Evolutionary conservation across 1,140 invertebrate genomes (phyloP), one percentile per base, ranked within the genome.

Genomic region (Drosophila leontia): DNA sequence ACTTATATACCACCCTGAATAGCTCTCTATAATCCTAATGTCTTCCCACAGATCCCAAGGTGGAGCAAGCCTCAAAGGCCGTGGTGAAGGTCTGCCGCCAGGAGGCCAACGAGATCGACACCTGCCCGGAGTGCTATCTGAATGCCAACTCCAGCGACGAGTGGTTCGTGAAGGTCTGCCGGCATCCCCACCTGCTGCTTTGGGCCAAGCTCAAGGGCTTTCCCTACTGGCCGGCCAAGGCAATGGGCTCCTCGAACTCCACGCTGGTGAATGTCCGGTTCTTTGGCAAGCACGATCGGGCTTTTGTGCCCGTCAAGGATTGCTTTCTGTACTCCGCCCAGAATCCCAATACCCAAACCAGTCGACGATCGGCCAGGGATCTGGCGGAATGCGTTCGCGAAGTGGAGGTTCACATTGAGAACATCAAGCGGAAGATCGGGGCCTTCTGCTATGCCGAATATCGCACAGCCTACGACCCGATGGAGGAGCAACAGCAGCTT

Each of bases 131-230:
- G 84, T 99, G 98, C 91, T 99, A 98, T 92, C 93, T 95, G 29
- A 97, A 97, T 82, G 96, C 98, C 15, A 97, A 97, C 78, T 95
- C 96, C n/a, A 95, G 96, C 45, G 80, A 88, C 26, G 95, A 96
- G 8, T 99, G 97, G 97, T 99, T 99, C 92, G 96, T 96, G 2
- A 97, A 98, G 92, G 97, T 97, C 3, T 99, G 98, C 94, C 95
- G 96, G 82, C 94, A 95, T 47, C 98, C 98, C 3, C 98, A 99
- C 93, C 94, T 97, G 1, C 92, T 99, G 26, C 95, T 98, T 0
- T 98, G 97, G 97, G 98, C 98, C 0, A 98, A 98, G 91, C 93
- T 99, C 0, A 98, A 98, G 94, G 98, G 98, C 15, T 99, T 98
- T 87, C 98, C 98, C 3, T 98, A 96, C 93, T 99, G 98, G 98